Conservation (phyloP, 2,888 invertebrate species). For the Catocala nupta region DNA sequence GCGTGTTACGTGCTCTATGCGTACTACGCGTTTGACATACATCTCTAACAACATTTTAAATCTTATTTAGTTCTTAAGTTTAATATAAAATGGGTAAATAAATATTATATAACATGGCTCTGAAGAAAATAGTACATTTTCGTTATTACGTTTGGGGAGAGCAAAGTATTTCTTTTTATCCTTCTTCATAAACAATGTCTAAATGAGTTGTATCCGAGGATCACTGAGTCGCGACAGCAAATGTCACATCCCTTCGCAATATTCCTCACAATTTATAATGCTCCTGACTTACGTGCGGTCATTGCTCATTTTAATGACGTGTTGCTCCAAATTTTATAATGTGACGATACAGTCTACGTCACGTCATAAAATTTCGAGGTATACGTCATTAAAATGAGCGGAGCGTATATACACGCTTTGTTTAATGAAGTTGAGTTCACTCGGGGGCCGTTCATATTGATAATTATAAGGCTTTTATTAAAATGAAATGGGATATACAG, state of each 20-base stretch:
- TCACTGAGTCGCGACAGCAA: conserved; percentile 39
- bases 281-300: conserved; percentile 52
- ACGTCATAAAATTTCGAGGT: too few relatives aligned
- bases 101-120: conserved; percentile 17
- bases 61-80: conserved; percentile 1
- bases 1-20: too few relatives aligned
- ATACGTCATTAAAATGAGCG: too few relatives aligned
- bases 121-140: conserved; percentile 41
- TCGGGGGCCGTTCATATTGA: too few relatives aligned
- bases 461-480: too few relatives aligned
- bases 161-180: conserved; percentile 57
- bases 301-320: conserved; percentile 60
- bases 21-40: too few relatives aligned
- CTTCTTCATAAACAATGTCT: conserved; percentile 58
- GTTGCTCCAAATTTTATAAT: conserved; percentile 58
- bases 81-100: conserved; percentile 18
- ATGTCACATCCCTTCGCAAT: conserved; percentile 58
- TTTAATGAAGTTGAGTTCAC: too few relatives aligned
- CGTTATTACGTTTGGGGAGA: conserved; percentile 51
- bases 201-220: conserved; percentile 55
- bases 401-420: too few relatives aligned
- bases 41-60: too few relatives aligned
- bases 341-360: not conserved
- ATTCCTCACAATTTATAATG: conserved; percentile 61
- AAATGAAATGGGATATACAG: too few relatives aligned